phyloP scores from a whole-genome alignment of 2,888 invertebrate genomes.

The Hyposoter didymator region DNA sequence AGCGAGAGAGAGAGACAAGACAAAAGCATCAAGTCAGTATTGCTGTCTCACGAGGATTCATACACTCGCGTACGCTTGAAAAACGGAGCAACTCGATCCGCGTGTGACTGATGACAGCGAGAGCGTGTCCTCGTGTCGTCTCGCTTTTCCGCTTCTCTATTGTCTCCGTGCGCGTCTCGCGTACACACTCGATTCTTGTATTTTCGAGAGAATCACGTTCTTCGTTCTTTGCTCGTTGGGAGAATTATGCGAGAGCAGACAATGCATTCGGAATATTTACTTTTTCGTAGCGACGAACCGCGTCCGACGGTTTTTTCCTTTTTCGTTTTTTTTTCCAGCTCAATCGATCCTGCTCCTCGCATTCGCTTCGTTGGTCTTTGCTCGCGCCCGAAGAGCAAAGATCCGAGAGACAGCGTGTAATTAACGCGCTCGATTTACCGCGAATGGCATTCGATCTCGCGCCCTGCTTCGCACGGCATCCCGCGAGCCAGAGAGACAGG shows the following conservation, averaged over 20 bases:
- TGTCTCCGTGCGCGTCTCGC: not conserved
- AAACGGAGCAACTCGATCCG: conserved; percentile 6
- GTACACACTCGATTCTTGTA: not conserved
- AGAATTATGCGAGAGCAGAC: not conserved
- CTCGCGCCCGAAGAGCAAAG: not conserved
- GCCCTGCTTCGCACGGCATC: no score
- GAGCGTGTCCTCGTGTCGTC: not conserved
- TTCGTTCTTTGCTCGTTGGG: not conserved
- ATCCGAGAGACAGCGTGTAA: conserved; percentile 12
- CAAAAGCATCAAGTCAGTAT: no score
- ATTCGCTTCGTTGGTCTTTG: not conserved
- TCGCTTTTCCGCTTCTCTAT: not conserved
- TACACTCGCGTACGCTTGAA: not conserved
- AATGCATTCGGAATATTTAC: not conserved
- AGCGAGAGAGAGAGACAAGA: not conserved
- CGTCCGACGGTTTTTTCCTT: not conserved
- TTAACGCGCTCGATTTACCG: conserved; percentile 15
- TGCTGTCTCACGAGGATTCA: not conserved
- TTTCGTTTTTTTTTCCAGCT: not conserved
- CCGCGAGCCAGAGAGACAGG: not conserved
- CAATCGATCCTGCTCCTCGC: not conserved
- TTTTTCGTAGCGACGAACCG: not conserved
- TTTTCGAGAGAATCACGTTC: not conserved
- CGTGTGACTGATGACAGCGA: conserved; percentile 2
- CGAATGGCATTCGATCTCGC: conserved; percentile 3